Evolutionary conservation across 2,888 invertebrate genomes (phyloP).

Genomic region (Ophion ellenae): DNA sequence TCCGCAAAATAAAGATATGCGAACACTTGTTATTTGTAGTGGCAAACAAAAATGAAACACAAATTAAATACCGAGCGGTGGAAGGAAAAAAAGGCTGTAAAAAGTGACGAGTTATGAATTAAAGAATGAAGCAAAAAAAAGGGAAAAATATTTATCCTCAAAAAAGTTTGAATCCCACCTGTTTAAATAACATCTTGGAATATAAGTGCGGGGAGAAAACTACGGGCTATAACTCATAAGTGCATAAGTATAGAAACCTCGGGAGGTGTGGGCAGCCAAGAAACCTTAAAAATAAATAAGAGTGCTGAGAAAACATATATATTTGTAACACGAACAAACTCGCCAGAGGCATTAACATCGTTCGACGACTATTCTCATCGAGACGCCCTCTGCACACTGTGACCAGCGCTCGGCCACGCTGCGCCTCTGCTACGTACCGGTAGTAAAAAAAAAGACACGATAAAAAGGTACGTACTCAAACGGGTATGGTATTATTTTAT

Average conservation of each 20-base stretch:
- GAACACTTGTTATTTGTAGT: no score
- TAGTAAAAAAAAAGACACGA: no score
- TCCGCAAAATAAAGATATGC: no score
- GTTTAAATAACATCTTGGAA: no score
- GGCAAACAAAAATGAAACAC: no score
- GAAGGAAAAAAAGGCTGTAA: no score
- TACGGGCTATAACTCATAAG: not conserved
- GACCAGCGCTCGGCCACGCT: not conserved
- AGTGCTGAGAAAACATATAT: constrained; percentile 63
- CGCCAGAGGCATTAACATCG: constrained; percentile 76
- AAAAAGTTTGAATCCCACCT: no score
- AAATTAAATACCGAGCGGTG: no score
- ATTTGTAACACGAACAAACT: constrained; percentile 74
- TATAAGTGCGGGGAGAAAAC: no score
- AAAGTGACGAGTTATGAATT: no score
- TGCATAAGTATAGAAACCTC: constrained; percentile 7
- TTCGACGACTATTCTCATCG: constrained; percentile 69
- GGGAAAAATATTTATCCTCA: no score
- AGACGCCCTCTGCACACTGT: not conserved
- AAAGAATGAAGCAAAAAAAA: no score
- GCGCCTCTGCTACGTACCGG: not conserved
- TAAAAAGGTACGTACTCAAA: constrained; percentile 1
- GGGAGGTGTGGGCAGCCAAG: constrained; percentile 1
- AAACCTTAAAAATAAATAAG: constrained; percentile 26
- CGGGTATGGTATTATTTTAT: constrained; percentile 9